These are phyloP conservation scores for Hormiphora californensis DNA, from an alignment of 37 sponge, comb jelly and placozoan species.

Conservation along the genomic window DNA sequence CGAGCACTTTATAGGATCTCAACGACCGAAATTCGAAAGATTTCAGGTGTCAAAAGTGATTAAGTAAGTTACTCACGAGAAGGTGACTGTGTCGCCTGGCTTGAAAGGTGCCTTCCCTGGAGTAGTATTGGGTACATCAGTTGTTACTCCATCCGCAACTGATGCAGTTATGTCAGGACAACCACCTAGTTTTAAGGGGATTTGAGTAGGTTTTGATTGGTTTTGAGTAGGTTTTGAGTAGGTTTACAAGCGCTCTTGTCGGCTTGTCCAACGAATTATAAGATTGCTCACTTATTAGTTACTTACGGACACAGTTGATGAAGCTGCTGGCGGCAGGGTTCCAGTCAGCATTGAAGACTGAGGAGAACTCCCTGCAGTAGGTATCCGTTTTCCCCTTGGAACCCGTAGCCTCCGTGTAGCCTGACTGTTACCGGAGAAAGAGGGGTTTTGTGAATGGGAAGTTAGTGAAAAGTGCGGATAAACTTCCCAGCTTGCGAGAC, in stretches of 20 bases:
- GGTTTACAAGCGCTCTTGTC: too few relatives aligned
- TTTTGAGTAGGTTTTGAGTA: too few relatives aligned
- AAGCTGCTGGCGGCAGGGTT: background rate
- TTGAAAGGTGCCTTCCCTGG: background rate
- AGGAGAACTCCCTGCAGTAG: background rate
- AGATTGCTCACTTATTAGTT: background rate
- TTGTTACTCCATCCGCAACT: background rate
- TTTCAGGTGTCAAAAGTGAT: too few relatives aligned
- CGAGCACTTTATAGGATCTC: too few relatives aligned
- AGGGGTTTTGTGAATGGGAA: too few relatives aligned
- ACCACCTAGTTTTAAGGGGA: too few relatives aligned
- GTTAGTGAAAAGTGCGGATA: too few relatives aligned
- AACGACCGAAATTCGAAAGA: too few relatives aligned
- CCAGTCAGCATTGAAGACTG: background rate
- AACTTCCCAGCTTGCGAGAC: too few relatives aligned
- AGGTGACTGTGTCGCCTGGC: background rate
- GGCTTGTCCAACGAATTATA: too few relatives aligned
- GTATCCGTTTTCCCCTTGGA: background rate
- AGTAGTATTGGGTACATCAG: background rate
- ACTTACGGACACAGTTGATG: conserved; percentile 18
- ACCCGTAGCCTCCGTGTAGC: background rate
- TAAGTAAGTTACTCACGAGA: conserved; percentile 15
- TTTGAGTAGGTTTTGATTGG: too few relatives aligned
- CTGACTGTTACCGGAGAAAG: too few relatives aligned
- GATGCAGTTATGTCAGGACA: conserved; percentile 2